phyloP scores from a whole-genome alignment of 2,797 vertebrate species.

The Podarcis siculus region DNA sequence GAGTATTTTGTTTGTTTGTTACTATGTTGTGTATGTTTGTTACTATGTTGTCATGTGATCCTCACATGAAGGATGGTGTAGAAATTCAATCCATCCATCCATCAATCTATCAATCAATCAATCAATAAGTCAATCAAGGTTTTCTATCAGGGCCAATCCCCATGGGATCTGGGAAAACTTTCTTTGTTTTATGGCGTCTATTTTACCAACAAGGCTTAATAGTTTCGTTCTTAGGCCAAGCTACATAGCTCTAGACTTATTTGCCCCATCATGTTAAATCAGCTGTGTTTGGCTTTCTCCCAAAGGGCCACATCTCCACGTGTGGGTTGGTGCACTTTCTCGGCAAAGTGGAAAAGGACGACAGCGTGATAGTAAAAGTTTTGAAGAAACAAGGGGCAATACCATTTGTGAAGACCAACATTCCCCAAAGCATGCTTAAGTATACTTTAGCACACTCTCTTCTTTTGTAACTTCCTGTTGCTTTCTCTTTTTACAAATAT shows the following conservation, averaged over 20 bases:
- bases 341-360: constrained; percentile 63
- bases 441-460: constrained; percentile 55
- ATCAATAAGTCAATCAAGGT: too few relatives aligned
- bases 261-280: background rate
- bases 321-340: constrained; percentile 75
- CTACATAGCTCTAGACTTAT: background rate
- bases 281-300: constrained; percentile 4
- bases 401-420: constrained; percentile 84
- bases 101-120: too few relatives aligned
- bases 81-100: too few relatives aligned
- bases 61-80: too few relatives aligned
- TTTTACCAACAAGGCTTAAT: background rate
- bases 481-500: background rate
- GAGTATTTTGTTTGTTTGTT: too few relatives aligned
- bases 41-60: too few relatives aligned
- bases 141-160: background rate
- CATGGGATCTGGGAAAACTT: background rate
- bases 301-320: constrained; percentile 72
- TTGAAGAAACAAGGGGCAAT: constrained; percentile 85
- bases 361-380: constrained; percentile 82
- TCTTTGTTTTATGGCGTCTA: background rate
- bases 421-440: constrained; percentile 81
- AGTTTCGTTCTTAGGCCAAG: background rate
- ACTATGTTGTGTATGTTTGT: too few relatives aligned
- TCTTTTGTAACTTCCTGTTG: background rate